A percentile compares a stretch with the other conserved stretches of the same genome.
Evolutionary conservation across 2,113 vertebrate genomes (phyloP).

Genomic region (Lepidiolamprologus cunningtoni): DNA sequence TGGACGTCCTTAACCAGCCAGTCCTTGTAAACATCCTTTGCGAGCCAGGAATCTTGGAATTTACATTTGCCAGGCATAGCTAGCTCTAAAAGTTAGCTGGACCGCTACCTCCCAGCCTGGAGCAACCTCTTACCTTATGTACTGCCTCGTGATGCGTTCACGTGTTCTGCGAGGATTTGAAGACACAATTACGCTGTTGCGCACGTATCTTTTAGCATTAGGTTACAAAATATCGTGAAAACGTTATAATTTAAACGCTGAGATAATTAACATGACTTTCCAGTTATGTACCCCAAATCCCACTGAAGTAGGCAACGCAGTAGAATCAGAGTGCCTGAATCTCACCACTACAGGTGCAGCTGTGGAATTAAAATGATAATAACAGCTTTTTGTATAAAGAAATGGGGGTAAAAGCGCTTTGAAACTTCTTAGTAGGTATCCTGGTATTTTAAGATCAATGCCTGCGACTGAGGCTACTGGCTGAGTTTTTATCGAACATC

Average conservation of each 20-base stretch:
- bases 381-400: neutral
- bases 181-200: accelerated
- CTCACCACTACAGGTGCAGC: neutral
- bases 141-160: neutral
- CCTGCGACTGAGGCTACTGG: accelerated
- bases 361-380: neutral
- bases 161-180: neutral
- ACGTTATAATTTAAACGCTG: neutral
- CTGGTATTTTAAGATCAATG: neutral
- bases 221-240: neutral
- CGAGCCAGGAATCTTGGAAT: slow-evolving; percentile 58
- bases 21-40: slow-evolving; percentile 50
- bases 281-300: neutral
- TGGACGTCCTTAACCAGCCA: slow-evolving; percentile 52
- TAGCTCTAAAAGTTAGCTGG: slow-evolving; percentile 23
- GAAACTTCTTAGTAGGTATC: neutral
- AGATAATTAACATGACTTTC: neutral
- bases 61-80: slow-evolving; percentile 64
- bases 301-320: neutral
- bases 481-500: neutral
- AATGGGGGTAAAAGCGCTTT: neutral
- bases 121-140: neutral
- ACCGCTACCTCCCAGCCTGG: neutral
- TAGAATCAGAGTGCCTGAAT: neutral
- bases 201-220: neutral